Evolutionary conservation across 2,797 vertebrate species (phyloP).

Genomic region (Decapterus maruadsi): DNA sequence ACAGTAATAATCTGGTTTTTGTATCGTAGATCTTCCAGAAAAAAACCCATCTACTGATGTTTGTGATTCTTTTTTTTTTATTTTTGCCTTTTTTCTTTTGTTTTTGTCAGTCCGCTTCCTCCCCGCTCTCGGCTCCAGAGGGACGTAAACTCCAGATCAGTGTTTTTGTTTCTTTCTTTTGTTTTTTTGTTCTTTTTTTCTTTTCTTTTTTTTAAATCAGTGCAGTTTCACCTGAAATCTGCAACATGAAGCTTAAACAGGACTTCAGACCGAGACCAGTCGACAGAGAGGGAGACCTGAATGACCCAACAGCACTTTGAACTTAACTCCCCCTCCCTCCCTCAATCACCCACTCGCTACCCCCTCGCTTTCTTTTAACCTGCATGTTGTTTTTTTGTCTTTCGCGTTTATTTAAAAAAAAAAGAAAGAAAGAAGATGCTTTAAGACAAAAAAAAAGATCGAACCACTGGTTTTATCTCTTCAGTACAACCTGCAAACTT

Average conservation of each 20-base stretch:
- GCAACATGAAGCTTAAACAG: conserved; percentile 56
- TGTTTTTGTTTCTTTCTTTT: conserved; percentile 45
- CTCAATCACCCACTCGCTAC: no score
- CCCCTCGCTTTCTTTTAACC: conserved; percentile 70
- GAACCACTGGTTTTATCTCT: conserved; percentile 76
- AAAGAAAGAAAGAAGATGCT: conserved; percentile 62
- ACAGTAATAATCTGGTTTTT: conserved; percentile 62
- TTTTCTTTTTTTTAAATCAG: conserved; percentile 4
- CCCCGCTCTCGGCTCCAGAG: conserved; percentile 10
- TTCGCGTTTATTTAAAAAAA: conserved; percentile 56
- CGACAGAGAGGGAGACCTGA: conserved; percentile 71
- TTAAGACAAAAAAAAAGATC: conserved; percentile 54
- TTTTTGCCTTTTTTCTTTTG: conserved; percentile 31
- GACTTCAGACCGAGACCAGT: conserved; percentile 59
- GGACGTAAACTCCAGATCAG: conserved; percentile 62
- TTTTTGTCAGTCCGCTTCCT: conserved; percentile 24
- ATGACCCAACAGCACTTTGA: conserved; percentile 82
- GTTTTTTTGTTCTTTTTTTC: no score
- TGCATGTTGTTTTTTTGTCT: conserved; percentile 79
- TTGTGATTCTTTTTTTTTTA: conserved; percentile 29
- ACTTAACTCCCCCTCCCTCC: background rate
- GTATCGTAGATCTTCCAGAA: conserved; percentile 76
- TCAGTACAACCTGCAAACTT: conserved; percentile 55
- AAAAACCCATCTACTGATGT: conserved; percentile 56
- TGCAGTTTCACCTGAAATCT: conserved; percentile 52